Base-by-base conservation (phyloP, 2,113 vertebrate genomes). In the Trematocara nigrifrons region DNA sequence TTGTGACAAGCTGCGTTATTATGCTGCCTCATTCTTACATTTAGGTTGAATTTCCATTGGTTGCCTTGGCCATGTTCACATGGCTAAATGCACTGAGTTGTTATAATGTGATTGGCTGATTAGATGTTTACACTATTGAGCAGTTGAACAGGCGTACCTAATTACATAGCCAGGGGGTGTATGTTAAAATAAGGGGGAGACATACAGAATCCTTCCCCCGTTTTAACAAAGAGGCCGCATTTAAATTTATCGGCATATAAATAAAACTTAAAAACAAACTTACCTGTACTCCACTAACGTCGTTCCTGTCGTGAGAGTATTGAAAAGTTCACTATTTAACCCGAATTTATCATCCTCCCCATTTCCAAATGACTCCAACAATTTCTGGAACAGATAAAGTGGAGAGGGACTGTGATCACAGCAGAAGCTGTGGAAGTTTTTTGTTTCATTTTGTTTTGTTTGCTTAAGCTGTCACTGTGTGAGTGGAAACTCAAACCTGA, bases 201-300 rank as follows among this genome's bases (percentile, higher is more conserved):
- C 31, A 18, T n/a, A 29, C 11, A 20, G 4, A 57, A 61, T 64
- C 59, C 31, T 64, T 64, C 31, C 16, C 59, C 16, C 2, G 4
- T 11, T 10, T 71, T 20, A 7, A 47, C 79, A 11, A 57, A 74
- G 5, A 49, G 3, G 20, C 29, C 35, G 49, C 10, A 45, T 40
- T 33, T 12, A 66, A 66, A 66, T 38, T 40, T 20, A 12, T 5
- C 6, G 4, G 10, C 6, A 40, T 20, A 66, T 38, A 66, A 38
- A 66, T 38, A 66, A 66, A 66, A 40, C 18, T 66, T 18, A 20
- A n/a, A 64, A 51, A 16, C 13, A 81, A 81, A 61, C 84, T 69
- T 31, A 99, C 99, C 99, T 99, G 89, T 97, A 99, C 88, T 99
- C 99, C 81, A 99, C 94, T 82, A 99, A 89, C 1, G 97, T 92